Base-by-base conservation (phyloP, 2,797 vertebrate genomes). In the Sebastes kiyomatsui region DNA sequence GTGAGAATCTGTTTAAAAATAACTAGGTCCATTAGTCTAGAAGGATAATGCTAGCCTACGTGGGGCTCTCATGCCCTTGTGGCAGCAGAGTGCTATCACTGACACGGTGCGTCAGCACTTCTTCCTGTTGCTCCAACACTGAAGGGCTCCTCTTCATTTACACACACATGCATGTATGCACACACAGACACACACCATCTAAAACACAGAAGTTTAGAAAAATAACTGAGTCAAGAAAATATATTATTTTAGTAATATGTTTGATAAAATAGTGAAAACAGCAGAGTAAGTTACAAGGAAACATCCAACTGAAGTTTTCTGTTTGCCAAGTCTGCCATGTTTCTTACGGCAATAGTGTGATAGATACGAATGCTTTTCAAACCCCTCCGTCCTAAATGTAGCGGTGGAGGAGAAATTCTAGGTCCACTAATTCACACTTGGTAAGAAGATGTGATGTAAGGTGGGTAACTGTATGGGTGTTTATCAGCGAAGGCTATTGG, bases 1-100 rank as follows among this genome's bases (percentile, higher is more conserved):
- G 92, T 93, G 95, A 94, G 94, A 95, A 95, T 94, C 90, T 92
- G 95, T 95, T 96, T 96, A 95, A 96, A 96, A 96, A 96, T 96
- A 96, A 95, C 89, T 88, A 82, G 91, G 88, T 94, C 93, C 93
- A 94, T 96, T 96, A 95, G 94, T 92, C 90, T 88, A 86, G 91
- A 86, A 93, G 94, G 94, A 95, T 94, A 94, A 94, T 95, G 93
- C 92, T 88, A 91, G 89, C 91, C 90, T 93, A 92, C 89, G 94
- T 92, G 90, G 91, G 16, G 92, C 93, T 91, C 91, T 90, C 88
- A 88, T 94, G 88, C 93, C 94, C 94, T 93, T 95, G 92, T 91
- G 93, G 93, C 91, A 93, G 92, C 92, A 90, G 90, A 93, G 93
- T 89, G 92, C 94, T 95, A 94, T 95, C 95, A 93, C 94, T 94